Evolutionary conservation across 2,888 invertebrate species (phyloP).

Genomic region (Hypena proboscidalis): DNA sequence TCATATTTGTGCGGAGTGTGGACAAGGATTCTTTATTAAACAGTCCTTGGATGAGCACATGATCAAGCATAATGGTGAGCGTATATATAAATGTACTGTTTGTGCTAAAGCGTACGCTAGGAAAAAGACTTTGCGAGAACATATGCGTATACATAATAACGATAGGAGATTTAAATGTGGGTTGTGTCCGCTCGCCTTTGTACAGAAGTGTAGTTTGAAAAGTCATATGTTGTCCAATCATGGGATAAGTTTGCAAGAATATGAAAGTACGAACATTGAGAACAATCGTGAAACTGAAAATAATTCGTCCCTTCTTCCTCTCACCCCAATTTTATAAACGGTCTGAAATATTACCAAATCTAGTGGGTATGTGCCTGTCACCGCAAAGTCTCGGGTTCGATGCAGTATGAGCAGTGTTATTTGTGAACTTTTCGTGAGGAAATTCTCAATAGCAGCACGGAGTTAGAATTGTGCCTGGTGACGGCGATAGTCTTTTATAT

Average conservation of each 20-base stretch:
- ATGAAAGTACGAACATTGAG: conserved; percentile 47
- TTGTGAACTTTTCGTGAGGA: no score
- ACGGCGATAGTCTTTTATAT: no score
- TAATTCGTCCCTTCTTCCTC: no score
- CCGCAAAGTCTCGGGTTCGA: no score
- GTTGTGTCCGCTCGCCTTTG: conserved; percentile 67
- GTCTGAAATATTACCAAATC: no score
- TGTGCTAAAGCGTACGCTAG: conserved; percentile 73
- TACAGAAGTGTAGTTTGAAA: conserved; percentile 75
- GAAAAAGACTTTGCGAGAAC: conserved; percentile 73
- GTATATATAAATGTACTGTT: conserved; percentile 68
- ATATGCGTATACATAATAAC: conserved; percentile 78
- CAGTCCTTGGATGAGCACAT: conserved; percentile 74
- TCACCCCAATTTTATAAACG: no score
- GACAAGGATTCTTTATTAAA: conserved; percentile 73
- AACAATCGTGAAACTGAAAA: no score
- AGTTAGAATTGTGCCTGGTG: no score
- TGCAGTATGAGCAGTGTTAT: no score
- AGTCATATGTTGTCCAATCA: conserved; percentile 77
- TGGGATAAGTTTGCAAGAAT: conserved; percentile 66
- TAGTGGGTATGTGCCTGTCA: no score
- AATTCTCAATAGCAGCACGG: no score
- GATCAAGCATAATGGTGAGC: conserved; percentile 74
- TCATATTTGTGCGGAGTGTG: conserved; percentile 72
- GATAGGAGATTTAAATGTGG: conserved; percentile 75